Evolutionary conservation across 1,140 invertebrate species (phyloP), one percentile per base, ranked within the genome.

Genomic region (Agrypnia vestita): DNA sequence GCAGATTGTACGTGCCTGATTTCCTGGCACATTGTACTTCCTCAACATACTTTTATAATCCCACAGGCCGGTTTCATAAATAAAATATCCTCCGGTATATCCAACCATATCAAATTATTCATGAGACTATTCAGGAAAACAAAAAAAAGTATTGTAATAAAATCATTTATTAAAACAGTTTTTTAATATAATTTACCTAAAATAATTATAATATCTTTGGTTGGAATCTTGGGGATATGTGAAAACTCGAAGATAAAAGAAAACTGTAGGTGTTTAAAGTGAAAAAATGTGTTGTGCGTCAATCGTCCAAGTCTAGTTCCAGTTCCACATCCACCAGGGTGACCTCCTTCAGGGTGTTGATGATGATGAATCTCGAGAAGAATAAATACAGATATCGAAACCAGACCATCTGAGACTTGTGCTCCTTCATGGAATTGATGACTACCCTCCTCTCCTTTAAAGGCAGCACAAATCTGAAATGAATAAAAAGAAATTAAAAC

Each of bases 381-480:
- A 94, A 86, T 84, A 98, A 93, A 86, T 98, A 99, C 7, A 99
- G 89, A 85, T 93, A 93, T 80, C 97, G 91, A 87, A 97, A 99
- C 97, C 97, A 99, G 12, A 96, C 92, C 87, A 97, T 93, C 87
- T 99, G 97, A 13, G 96, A 96, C 84, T 91, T 88, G 86, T 99
- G 97, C 80, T 92, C 90, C 76, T 89, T 90, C 97, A 99, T 98
- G 3, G 97, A 97, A 83, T 90, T 88, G 87, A 94, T 88, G 55
- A 94, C 86, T 49, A 89, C 85, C 4, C 87, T 84, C 49, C 92
- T 90, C 78, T 93, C 90, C 15, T 88, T 88, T 87, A 90, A 91
- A 46, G 88, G 90, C 10, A 92, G 86, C 83, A 93, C 91, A 86
- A 91, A 93, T 87, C 92, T 93, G 82, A 47, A 64, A n/a, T n/a